phyloP scores from a whole-genome alignment of 2,113 vertebrate genomes.

The Chaetodon auriga region DNA sequence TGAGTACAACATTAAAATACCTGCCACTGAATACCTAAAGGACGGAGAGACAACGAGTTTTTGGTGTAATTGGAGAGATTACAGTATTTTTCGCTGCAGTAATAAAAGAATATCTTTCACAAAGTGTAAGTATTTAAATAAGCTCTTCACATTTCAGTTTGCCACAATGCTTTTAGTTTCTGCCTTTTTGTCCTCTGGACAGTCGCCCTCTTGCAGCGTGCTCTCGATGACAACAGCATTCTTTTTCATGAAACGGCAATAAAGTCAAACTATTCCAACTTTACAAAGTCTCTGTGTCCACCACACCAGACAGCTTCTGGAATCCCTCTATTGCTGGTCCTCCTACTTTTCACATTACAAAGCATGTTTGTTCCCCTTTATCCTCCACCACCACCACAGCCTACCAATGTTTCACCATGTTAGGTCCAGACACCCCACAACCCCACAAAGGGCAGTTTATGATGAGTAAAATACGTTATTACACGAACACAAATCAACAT shows the following conservation, averaged over 20 bases:
- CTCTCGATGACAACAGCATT: too few relatives aligned
- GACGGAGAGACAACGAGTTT: neutral
- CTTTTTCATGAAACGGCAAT: too few relatives aligned
- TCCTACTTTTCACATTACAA: too few relatives aligned
- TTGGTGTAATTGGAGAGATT: too few relatives aligned
- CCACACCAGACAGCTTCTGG: too few relatives aligned
- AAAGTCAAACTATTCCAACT: too few relatives aligned
- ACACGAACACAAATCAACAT: neutral
- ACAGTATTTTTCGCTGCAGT: fast-evolving
- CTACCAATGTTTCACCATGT: neutral
- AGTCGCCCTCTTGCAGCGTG: too few relatives aligned
- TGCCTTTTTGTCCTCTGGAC: neutral
- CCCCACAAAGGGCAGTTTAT: neutral
- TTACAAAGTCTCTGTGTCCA: neutral
- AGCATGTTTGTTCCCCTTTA: neutral
- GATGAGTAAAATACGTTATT: neutral
- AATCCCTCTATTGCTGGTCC: too few relatives aligned
- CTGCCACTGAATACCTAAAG: fast-evolving
- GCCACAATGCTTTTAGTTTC: neutral
- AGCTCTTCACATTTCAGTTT: neutral
- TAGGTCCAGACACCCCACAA: neutral
- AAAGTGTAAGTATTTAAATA: neutral
- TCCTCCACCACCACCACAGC: neutral
- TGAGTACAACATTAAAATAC: fast-evolving
- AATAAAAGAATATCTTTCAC: fast-evolving